Evolutionary conservation across 2,797 vertebrate genomes (phyloP), one percentile per base, ranked within the genome.

Genomic region (Todus mexicanus): DNA sequence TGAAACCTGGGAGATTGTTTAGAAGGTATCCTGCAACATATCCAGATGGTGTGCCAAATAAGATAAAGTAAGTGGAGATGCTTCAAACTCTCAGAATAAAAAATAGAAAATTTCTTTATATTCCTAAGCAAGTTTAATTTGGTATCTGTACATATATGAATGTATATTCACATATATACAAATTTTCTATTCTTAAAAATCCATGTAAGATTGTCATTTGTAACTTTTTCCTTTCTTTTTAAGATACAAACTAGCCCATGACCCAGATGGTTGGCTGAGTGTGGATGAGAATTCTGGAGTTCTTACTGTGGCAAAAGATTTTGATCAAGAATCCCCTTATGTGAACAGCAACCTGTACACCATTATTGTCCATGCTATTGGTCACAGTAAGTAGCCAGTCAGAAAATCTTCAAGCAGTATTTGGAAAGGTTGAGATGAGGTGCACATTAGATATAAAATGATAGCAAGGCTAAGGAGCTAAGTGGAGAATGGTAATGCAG

Each of bases 261-360:
- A 99, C 87, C 97, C 97, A 19, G 98, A 95, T 11, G 38, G 79
- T 1, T 98, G 98, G 98, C 77, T 99, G 43, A 90, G 31, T 4
- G 57, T 98, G 61, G 97, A 99, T 86, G 42, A 94, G 60, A 95
- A 94, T 81, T 98, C 98, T 5, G 99, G 98, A 68, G 26, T 51
- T 26, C 68, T 99, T 19, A 97, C 53, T 68, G 78, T 98, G 47
- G 25, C 19, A 23, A 85, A 97, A 94, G 98, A 88, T 48, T 97
- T 98, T 94, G 98, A 98, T 95, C 93, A 96, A 47, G 98, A 99
- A 79, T 98, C 98, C 7, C 90, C 95, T 11, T 93, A 90, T 45
- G 97, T 98, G 26, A 93, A 97, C 23, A 76, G 97, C 9, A 96
- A 81, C 64, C 31, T 96, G 63, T 99, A 99, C 82, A 94, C 57